Conservation (phyloP, 2,797 vertebrate genomes). For the Oreonectes daqikongensis region DNA sequence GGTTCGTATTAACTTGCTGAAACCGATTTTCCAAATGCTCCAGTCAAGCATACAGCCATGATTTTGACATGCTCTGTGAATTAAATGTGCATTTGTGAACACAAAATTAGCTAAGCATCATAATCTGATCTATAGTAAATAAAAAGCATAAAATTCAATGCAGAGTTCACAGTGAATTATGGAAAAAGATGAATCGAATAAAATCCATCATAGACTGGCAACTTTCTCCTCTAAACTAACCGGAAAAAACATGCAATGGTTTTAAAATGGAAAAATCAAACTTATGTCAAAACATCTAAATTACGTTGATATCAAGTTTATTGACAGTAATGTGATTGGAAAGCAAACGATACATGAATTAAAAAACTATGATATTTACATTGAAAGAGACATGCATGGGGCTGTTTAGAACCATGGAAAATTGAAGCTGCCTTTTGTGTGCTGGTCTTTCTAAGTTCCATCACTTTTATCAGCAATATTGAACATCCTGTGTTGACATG, state of each 20-base stretch:
- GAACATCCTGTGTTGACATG: slow-evolving; percentile 41
- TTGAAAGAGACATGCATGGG: slow-evolving; percentile 11
- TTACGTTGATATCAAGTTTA: slow-evolving; percentile 9
- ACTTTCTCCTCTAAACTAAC: slow-evolving; percentile 18
- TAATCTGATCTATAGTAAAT: neutral
- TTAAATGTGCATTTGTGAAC: slow-evolving; percentile 9
- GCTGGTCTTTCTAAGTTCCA: slow-evolving; percentile 10
- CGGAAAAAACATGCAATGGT: slow-evolving; percentile 12
- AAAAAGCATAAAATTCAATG: slow-evolving; percentile 12
- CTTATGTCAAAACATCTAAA: slow-evolving; percentile 35
- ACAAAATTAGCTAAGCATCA: neutral
- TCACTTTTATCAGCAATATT: slow-evolving; percentile 33
- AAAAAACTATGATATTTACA: slow-evolving; percentile 29
- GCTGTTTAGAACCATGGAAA: slow-evolving; percentile 41
- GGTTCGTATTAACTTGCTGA: slow-evolving; percentile 70
- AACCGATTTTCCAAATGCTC: slow-evolving; percentile 53
- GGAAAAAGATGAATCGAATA: slow-evolving; percentile 23
- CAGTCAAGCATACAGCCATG: slow-evolving; percentile 19
- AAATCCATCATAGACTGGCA: slow-evolving; percentile 36
- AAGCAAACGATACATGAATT: slow-evolving; percentile 37
- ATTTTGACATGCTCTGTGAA: slow-evolving; percentile 10
- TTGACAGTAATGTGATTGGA: slow-evolving; percentile 49
- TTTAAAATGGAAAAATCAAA: slow-evolving; percentile 34
- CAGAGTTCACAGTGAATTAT: neutral
- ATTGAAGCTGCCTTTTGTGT: slow-evolving; percentile 21